Evolutionary conservation across 2,888 invertebrate species (phyloP).

Genomic region (Brachypalpus laphriformis): DNA sequence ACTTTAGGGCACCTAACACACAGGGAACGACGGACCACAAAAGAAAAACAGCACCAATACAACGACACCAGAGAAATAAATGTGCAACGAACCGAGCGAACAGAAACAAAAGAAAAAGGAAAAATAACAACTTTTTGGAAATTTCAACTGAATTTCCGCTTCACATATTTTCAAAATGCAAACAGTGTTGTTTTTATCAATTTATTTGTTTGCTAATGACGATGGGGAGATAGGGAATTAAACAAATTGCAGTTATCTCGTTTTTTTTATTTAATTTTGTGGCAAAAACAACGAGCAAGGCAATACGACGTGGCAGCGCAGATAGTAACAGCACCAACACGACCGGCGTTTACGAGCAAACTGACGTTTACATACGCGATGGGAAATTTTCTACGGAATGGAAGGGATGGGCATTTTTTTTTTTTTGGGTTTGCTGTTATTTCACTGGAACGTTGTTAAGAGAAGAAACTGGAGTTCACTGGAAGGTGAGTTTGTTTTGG

Average conservation of each 20-base stretch:
- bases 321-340: constrained; percentile 60
- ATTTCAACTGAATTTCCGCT: constrained; percentile 6
- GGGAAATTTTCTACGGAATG: constrained; percentile 56
- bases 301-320: constrained; percentile 22
- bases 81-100: constrained; percentile 26
- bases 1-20: constrained; percentile 41
- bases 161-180: constrained; percentile 17
- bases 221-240: constrained; percentile 22
- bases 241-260: constrained; percentile 56
- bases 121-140: neutral
- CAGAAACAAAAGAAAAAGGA: neutral
- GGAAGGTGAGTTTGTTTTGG: neutral
- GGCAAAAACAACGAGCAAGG: constrained; percentile 34
- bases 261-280: constrained; percentile 13
- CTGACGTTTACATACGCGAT: constrained; percentile 66
- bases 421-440: neutral
- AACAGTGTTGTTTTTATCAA: neutral
- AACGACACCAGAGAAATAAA: neutral
- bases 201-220: constrained; percentile 14
- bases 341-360: constrained; percentile 70
- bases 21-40: neutral
- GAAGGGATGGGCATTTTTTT: constrained; percentile 18
- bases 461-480: neutral
- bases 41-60: constrained; percentile 11
- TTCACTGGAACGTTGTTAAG: constrained; percentile 26